A percentile compares a stretch with the other conserved stretches of the same genome.
Evolutionary conservation across 2,888 invertebrate species (phyloP).

Genomic region (Actias luna): DNA sequence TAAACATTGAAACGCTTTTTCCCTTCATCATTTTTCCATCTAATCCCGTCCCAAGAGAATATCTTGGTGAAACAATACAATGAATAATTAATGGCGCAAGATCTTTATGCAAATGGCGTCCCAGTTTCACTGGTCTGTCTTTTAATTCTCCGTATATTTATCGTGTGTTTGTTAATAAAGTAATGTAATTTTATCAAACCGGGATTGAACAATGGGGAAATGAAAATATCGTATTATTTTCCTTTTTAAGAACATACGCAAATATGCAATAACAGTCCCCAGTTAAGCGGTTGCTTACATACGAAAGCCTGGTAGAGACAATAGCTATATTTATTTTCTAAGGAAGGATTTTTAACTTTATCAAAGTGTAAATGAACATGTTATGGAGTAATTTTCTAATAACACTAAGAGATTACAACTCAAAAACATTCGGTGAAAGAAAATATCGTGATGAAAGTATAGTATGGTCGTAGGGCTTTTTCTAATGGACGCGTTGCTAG

Average conservation of each 20-base stretch:
- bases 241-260: not conserved
- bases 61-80: slow-evolving; percentile 47
- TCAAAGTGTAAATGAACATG: not conserved
- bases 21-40: slow-evolving; percentile 18
- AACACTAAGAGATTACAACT: too few relatives aligned
- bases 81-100: slow-evolving; percentile 59
- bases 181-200: slow-evolving; percentile 19
- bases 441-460: too few relatives aligned
- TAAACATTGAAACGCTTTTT: not conserved
- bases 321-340: not conserved
- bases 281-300: not conserved
- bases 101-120: slow-evolving; percentile 57
- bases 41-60: slow-evolving; percentile 32
- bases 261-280: not conserved
- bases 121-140: slow-evolving; percentile 38
- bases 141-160: slow-evolving; percentile 34
- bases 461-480: too few relatives aligned
- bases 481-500: too few relatives aligned
- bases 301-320: not conserved
- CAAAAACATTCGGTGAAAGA: too few relatives aligned
- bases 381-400: too few relatives aligned
- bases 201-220: not conserved
- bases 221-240: not conserved
- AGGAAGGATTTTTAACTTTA: not conserved
- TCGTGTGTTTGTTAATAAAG: slow-evolving; percentile 30